Base-by-base conservation (phyloP, 1,140 invertebrate genomes). In the Heliconius congener region DNA sequence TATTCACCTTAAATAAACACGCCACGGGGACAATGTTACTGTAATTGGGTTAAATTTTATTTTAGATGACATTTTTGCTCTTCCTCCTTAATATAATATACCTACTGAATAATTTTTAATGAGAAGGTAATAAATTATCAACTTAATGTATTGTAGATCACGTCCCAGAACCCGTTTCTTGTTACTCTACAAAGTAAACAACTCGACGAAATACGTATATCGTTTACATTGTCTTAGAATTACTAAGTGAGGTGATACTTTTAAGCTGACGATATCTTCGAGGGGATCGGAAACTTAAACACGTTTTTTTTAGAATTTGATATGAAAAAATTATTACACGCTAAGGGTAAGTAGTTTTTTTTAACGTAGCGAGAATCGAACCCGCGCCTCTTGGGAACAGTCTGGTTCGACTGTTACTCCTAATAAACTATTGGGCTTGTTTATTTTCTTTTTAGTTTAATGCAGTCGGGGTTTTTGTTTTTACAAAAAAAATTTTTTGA, bases 1-100 rank as follows among this genome's bases (percentile, higher is more conserved):
- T 66, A 66, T 66, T 66, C 60, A 66, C n/a, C 60, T 8, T 66
- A 66, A 30, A n/a, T n/a, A 23, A 30, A 66, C 60, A 66, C 16
- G 60, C 60, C 60, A 16, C 60, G 23, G 23, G 60, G 30, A 30
- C 60, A 66, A 30, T 66, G 30, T 66, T 30, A 30, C 27, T 16
- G 23, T 66, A 66, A 66, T 66, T 66, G 60, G 60, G 60, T 66
- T 27, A 66, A 66, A 66, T 66, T 66, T 66, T 66, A 66, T 66
- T 66, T 66, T 30, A 13, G 60, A 66, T 66, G 60, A 66, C 60
- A 66, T 66, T 66, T 66, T 30, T 11, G 60, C 27, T 30, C 3
- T 3, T 23, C 27, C 4, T 11, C 4, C 60, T 27, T 66, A 66
- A 66, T 66, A 30, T 27, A 66, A 66, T 13, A 27, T 30, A 66